These are phyloP conservation scores for Pseudorhiza aurosa DNA, from an alignment of 30 jellyfish, hydroid and myxozoan species.

Conservation along the genomic window DNA sequence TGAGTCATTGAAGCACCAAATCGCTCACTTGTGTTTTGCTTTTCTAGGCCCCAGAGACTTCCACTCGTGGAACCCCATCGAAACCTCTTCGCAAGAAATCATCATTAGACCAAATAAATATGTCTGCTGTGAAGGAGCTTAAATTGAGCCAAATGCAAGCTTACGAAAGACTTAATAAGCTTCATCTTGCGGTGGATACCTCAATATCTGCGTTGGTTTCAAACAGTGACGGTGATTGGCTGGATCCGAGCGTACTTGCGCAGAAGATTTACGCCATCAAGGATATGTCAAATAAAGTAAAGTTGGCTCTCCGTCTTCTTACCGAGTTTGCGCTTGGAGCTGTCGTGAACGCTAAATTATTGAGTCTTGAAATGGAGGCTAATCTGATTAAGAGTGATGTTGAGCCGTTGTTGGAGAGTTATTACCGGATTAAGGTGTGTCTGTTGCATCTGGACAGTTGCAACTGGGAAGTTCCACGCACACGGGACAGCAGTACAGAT, in stretches of 20 bases:
- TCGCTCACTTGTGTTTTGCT: background rate
- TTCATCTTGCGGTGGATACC: constrained; percentile 97
- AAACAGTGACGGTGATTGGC: constrained; percentile 82
- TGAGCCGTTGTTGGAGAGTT: constrained; percentile 90
- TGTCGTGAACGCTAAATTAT: constrained; percentile 72
- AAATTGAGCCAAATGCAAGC: constrained; percentile 76
- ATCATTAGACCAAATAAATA: constrained; percentile 86
- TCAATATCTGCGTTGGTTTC: constrained; percentile 74
- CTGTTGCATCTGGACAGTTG: constrained; percentile 83
- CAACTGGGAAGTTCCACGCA: constrained; percentile 86
- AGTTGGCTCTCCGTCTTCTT: constrained; percentile 80
- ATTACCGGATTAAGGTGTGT: constrained; percentile 88
- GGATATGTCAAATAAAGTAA: constrained; percentile 80
- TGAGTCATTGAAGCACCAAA: too few species aligned
- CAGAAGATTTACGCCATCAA: constrained; percentile 60
- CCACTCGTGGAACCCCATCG: constrained; percentile 37
- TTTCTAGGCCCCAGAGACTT: constrained; percentile 13
- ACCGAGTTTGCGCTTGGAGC: constrained; percentile 97
- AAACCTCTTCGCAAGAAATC: constrained; percentile 69
- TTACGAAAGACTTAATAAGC: constrained; percentile 79
- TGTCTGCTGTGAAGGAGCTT: constrained; percentile 94
- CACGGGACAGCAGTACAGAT: constrained; percentile 60
- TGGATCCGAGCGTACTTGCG: constrained; percentile 50
- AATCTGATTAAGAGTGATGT: constrained; percentile 66
- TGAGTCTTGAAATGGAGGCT: constrained; percentile 47